These are phyloP conservation scores for Bactericera cockerelli DNA, from an alignment of 1,140 invertebrate species.

Conservation along the genomic window DNA sequence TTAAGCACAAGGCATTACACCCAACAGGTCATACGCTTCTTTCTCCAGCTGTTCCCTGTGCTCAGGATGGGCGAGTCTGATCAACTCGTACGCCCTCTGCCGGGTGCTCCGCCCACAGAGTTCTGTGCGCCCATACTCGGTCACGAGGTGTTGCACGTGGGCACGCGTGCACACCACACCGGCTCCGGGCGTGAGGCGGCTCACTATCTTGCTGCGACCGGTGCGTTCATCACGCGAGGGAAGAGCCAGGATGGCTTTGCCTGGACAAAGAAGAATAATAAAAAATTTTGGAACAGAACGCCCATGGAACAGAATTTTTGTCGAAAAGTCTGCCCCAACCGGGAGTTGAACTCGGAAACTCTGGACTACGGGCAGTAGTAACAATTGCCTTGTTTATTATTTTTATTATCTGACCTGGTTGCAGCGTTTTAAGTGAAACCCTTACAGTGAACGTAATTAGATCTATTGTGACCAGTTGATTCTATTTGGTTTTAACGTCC, in stretches of 20 bases:
- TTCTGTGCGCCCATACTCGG: conserved; percentile 75
- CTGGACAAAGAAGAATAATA: background rate
- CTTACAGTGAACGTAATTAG: no score
- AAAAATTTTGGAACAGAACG: no score
- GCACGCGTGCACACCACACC: conserved; percentile 82
- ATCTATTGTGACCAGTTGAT: no score
- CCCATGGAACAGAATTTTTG: no score
- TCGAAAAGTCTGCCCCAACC: no score
- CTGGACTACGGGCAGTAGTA: no score
- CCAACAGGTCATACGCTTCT: conserved; percentile 67
- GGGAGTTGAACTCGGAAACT: no score
- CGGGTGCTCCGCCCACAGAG: conserved; percentile 75
- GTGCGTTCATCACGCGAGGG: conserved; percentile 61
- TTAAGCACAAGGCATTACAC: conserved; percentile 73
- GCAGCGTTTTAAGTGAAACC: no score
- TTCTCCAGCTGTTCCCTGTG: conserved; percentile 71
- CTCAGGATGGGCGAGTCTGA: conserved; percentile 75
- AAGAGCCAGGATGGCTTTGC: conserved; percentile 81
- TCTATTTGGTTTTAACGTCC: no score
- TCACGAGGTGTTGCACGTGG: conserved; percentile 81
- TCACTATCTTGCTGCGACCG: conserved; percentile 62
- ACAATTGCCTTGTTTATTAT: no score
- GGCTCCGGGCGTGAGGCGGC: conserved; percentile 62
- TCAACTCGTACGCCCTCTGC: conserved; percentile 73
- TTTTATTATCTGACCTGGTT: no score